These are phyloP conservation scores for Trypoxylus dichotomus DNA, from an alignment of 1,140 invertebrate genomes.

Conservation along the genomic window DNA sequence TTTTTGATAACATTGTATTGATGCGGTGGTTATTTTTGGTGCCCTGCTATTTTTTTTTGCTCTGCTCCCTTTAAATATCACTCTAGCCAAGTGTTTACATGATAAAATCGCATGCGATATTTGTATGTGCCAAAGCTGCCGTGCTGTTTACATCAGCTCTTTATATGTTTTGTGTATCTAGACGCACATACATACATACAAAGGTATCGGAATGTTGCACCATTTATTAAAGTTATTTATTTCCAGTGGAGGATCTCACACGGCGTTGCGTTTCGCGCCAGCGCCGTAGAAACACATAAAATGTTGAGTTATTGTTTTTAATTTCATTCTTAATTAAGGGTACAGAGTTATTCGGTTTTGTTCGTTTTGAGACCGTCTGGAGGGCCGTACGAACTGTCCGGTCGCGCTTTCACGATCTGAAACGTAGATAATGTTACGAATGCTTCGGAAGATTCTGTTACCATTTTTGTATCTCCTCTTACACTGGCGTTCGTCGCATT, in stretches of 20 bases:
- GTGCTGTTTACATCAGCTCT: background rate
- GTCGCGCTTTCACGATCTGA: constrained; percentile 3
- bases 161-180: background rate
- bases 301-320: constrained; percentile 30
- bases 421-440: background rate
- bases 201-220: constrained; percentile 9
- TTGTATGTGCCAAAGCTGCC: no score
- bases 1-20: no score
- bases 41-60: no score
- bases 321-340: constrained; percentile 30
- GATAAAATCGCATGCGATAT: no score
- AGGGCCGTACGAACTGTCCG: background rate
- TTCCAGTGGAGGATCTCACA: constrained; percentile 27
- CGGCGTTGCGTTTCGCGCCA: constrained; percentile 24
- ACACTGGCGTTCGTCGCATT: background rate
- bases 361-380: constrained; percentile 11
- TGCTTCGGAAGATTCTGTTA: background rate
- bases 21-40: no score
- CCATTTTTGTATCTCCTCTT: background rate
- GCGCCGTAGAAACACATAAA: constrained; percentile 27
- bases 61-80: no score
- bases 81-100: no score
- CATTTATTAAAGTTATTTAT: constrained; percentile 25
- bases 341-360: constrained; percentile 25
- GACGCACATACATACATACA: no score